Conservation (phyloP, 1,140 invertebrate genomes). For the Colletes latitarsis region DNA sequence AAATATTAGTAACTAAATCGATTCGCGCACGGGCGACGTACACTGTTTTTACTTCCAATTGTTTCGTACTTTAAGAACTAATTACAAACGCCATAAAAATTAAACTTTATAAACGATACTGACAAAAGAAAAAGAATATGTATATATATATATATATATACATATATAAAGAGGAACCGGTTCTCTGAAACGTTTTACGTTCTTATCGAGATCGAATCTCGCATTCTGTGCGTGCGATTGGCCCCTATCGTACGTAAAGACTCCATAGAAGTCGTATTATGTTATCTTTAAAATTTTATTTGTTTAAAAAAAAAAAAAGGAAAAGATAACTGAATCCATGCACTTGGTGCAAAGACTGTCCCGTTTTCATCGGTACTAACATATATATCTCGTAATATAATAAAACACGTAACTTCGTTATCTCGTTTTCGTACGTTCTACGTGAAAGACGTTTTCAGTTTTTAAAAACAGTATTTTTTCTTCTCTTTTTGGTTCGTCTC, state of each 20-base stretch:
- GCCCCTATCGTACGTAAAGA: constrained; percentile 43
- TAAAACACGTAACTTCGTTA: constrained; percentile 37
- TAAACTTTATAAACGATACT: constrained; percentile 6
- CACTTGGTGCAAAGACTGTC: constrained; percentile 38
- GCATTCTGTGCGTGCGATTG: constrained; percentile 39
- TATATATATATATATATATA: not conserved
- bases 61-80: not conserved
- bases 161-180: constrained; percentile 24
- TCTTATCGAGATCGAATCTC: constrained; percentile 26
- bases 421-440: constrained; percentile 25
- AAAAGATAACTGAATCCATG: constrained; percentile 46
- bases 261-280: constrained; percentile 45
- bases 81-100: constrained; percentile 4
- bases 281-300: constrained; percentile 44
- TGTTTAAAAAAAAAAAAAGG: constrained; percentile 34
- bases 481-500: constrained; percentile 5
- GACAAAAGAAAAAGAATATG: constrained; percentile 11
- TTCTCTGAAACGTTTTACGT: constrained; percentile 40
- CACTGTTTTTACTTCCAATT: not conserved
- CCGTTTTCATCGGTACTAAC: constrained; percentile 22
- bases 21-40: too few species aligned
- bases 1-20: not conserved
- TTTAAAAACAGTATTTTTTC: not conserved
- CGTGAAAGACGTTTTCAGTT: constrained; percentile 32
- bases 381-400: constrained; percentile 27